Evolutionary conservation across 2,113 vertebrate species (phyloP).

Genomic region (Myiozetetes cayanensis): DNA sequence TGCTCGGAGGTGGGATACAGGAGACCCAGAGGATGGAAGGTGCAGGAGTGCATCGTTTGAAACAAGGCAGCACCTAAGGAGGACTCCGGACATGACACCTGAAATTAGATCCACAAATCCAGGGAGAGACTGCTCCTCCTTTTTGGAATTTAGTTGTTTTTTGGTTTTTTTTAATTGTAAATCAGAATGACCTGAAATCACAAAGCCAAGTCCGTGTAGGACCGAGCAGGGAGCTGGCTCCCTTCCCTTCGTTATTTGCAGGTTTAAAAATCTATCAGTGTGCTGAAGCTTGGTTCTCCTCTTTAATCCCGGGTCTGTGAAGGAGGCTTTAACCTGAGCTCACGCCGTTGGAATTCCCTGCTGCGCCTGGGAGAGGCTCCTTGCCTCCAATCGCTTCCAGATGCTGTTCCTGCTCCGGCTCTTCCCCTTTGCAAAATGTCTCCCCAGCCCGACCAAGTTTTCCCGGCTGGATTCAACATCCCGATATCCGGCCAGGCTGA

Average conservation of each 20-base stretch:
- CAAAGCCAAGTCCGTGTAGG: neutral
- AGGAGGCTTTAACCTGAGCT: conserved; percentile 57
- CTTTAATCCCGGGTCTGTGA: neutral
- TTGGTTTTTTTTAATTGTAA: neutral
- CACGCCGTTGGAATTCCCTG: conserved; percentile 54
- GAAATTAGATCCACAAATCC: neutral
- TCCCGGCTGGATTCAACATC: neutral
- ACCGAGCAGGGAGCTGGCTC: neutral
- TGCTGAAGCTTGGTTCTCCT: neutral
- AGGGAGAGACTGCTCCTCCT: neutral
- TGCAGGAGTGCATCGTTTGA: rapidly evolving
- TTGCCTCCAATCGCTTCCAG: conserved; percentile 49
- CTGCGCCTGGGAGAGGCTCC: conserved; percentile 53
- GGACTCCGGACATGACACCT: neutral
- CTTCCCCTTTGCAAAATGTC: conserved; percentile 34
- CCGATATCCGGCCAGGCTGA: neutral
- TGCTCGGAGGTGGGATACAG: neutral
- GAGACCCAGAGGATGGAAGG: neutral
- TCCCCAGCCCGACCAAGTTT: neutral
- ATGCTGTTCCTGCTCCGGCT: neutral
- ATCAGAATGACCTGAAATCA: neutral
- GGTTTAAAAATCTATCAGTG: neutral
- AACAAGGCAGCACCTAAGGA: neutral
- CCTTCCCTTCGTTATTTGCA: neutral
- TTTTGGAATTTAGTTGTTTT: neutral